Percentiles rank a stretch among this genome's conserved stretches.
Evolutionary conservation across 2,797 vertebrate genomes (phyloP).

Genomic region (Bufotes viridis): DNA sequence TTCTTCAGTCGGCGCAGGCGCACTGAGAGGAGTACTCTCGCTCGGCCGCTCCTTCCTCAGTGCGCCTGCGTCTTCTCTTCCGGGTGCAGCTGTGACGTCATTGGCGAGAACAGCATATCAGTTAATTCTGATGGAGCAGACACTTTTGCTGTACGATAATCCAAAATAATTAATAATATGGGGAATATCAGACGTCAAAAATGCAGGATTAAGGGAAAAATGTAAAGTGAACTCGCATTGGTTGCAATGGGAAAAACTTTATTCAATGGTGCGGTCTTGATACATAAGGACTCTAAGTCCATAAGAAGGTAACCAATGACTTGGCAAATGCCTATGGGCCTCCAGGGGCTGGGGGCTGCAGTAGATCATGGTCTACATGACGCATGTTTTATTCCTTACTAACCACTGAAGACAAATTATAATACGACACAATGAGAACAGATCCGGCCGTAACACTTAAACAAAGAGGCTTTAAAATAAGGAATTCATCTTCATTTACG

Average conservation of each 20-base stretch:
- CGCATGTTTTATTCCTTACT: constrained; percentile 6
- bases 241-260: neutral
- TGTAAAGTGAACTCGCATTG: neutral
- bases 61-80: no score
- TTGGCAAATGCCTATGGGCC: neutral
- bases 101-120: no score
- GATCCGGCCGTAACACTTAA: neutral
- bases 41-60: no score
- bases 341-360: neutral
- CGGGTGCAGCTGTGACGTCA: no score
- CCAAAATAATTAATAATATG: neutral
- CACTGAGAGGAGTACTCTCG: no score
- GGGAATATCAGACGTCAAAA: no score
- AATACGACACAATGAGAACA: constrained; percentile 12
- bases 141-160: neutral
- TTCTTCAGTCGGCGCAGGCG: no score
- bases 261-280: neutral
- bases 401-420: neutral
- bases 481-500: constrained; percentile 19
- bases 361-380: neutral
- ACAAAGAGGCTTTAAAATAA: neutral
- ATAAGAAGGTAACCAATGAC: neutral
- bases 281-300: neutral
- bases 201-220: neutral
- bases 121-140: neutral